A percentile compares a stretch with the other conserved stretches of the same genome.
phyloP scores from a whole-genome alignment of 2,888 invertebrate genomes.

The Hydroisotoma schaefferi region DNA sequence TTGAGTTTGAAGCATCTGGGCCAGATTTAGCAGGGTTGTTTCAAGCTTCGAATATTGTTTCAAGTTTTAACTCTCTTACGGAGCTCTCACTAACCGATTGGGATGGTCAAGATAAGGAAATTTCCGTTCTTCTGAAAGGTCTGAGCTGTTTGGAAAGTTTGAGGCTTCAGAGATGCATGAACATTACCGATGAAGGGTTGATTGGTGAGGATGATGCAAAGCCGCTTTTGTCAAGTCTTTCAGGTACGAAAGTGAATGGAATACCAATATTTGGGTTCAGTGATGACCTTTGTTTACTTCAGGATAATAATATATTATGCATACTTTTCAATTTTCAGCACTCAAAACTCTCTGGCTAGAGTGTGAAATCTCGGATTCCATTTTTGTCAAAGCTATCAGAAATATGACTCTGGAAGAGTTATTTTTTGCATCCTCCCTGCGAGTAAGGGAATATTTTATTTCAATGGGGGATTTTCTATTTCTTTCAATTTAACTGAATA shows the following conservation, averaged over 20 bases:
- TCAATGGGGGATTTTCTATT: too few relatives aligned
- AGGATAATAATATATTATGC: too few relatives aligned
- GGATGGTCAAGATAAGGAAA: constrained; percentile 7
- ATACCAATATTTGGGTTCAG: background rate
- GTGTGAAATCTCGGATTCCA: background rate
- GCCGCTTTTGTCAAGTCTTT: background rate
- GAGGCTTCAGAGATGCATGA: background rate
- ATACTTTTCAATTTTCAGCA: background rate
- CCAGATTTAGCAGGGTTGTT: background rate
- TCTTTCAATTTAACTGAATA: too few relatives aligned
- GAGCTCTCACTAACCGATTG: background rate
- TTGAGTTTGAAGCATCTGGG: constrained; percentile 4
- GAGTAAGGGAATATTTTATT: too few relatives aligned
- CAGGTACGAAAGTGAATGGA: background rate
- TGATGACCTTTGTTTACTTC: background rate
- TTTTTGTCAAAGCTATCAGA: background rate
- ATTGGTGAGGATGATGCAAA: background rate
- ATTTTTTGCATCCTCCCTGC: constrained; percentile 5
- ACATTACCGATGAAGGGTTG: constrained; percentile 5
- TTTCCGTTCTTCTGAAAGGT: background rate
- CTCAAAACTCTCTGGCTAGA: constrained; percentile 2
- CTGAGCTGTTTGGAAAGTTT: background rate
- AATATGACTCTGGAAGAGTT: background rate
- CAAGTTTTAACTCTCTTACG: background rate
- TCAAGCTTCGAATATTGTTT: background rate